phyloP scores from a whole-genome alignment of 1,140 invertebrate species.

The Drosophila orena region DNA sequence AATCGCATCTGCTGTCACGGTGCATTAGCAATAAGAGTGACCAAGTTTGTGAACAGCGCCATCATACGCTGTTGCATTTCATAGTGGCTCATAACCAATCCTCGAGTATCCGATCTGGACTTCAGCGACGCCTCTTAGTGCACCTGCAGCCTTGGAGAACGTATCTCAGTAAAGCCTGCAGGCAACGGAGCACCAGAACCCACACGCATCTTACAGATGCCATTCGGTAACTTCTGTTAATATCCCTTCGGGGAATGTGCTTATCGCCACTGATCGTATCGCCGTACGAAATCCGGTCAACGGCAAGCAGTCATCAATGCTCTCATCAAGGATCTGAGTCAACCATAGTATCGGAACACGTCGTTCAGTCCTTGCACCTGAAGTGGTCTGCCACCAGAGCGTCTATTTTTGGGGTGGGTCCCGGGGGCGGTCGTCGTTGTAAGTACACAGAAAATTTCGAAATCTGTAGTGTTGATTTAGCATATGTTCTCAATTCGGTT shows the following conservation, averaged over 20 bases:
- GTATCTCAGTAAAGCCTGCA: background rate
- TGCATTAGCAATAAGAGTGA: too few relatives aligned
- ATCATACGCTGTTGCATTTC: background rate
- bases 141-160: background rate
- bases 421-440: too few relatives aligned
- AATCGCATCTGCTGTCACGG: too few relatives aligned
- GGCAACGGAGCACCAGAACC: too few relatives aligned
- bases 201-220: background rate
- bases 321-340: background rate
- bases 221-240: background rate
- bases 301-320: slow-evolving; percentile 1
- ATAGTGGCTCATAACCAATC: background rate
- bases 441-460: background rate
- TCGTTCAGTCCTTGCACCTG: background rate
- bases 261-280: background rate
- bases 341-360: background rate
- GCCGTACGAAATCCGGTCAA: background rate
- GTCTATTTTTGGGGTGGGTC: too few relatives aligned
- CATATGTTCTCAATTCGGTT: too few relatives aligned
- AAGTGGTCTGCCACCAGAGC: background rate
- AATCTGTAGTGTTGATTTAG: background rate
- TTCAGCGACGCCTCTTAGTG: background rate
- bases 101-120: background rate
- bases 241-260: background rate
- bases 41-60: background rate